Evolutionary conservation across 2,797 vertebrate genomes (phyloP).

Genomic region (Muscicapa comitata): DNA sequence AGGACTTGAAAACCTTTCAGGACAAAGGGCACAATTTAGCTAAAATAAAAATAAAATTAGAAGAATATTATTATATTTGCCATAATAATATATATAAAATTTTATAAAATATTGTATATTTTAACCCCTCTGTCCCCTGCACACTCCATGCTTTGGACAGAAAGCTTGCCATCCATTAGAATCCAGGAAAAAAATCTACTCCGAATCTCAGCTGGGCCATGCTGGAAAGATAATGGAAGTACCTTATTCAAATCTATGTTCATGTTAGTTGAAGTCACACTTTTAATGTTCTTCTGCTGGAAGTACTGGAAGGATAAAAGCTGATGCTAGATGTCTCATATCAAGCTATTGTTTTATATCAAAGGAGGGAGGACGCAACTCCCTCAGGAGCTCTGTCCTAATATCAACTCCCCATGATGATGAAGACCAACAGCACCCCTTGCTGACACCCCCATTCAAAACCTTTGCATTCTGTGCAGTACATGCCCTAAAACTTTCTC

Average conservation of each 20-base stretch:
- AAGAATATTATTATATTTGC: not conserved
- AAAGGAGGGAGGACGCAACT: not conserved
- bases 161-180: not conserved
- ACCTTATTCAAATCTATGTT: not conserved
- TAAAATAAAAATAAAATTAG: not conserved
- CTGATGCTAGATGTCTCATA: not conserved
- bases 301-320: not conserved
- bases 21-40: not conserved
- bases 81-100: too few species aligned
- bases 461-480: not conserved
- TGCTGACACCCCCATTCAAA: not conserved
- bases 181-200: not conserved
- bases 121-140: not conserved
- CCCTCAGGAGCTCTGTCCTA: not conserved
- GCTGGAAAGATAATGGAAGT: not conserved
- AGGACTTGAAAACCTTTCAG: not conserved
- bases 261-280: not conserved
- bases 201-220: not conserved
- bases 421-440: not conserved
- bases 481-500: not conserved
- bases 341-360: not conserved
- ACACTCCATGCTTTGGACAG: not conserved
- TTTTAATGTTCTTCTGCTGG: not conserved
- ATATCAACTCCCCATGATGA: fast-evolving
- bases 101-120: not conserved